phyloP scores from a whole-genome alignment of 2,888 invertebrate species.

The Zele albiditarsus region DNA sequence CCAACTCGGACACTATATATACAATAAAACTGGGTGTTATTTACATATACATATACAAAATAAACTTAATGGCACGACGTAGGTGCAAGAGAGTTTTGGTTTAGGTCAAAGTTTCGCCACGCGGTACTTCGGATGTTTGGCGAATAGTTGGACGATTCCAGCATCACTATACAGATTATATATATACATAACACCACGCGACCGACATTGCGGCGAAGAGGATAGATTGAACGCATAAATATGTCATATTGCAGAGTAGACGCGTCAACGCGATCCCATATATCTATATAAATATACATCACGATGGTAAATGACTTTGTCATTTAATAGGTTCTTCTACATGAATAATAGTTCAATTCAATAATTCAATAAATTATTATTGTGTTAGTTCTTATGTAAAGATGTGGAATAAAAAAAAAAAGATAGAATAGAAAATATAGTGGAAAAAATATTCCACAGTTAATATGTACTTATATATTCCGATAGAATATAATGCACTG shows the following conservation, averaged over 20 bases:
- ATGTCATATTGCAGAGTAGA: neutral
- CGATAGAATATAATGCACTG: neutral
- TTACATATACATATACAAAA: neutral
- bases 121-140: conserved; percentile 64
- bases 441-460: neutral
- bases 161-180: neutral
- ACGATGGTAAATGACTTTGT: too few relatives aligned
- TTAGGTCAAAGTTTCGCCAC: conserved; percentile 52
- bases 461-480: neutral
- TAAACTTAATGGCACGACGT: neutral
- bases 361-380: neutral
- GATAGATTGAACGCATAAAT: neutral
- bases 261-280: too few relatives aligned
- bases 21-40: neutral
- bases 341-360: neutral
- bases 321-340: too few relatives aligned
- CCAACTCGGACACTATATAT: too few relatives aligned
- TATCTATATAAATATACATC: too few relatives aligned
- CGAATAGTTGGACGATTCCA: conserved; percentile 66
- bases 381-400: neutral
- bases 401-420: neutral
- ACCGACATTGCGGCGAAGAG: neutral
- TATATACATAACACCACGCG: neutral
- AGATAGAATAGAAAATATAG: neutral
- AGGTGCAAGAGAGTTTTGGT: conserved; percentile 41